Base-by-base conservation (phyloP, 2,888 invertebrate species). In the Caenorhabditis sinica region DNA sequence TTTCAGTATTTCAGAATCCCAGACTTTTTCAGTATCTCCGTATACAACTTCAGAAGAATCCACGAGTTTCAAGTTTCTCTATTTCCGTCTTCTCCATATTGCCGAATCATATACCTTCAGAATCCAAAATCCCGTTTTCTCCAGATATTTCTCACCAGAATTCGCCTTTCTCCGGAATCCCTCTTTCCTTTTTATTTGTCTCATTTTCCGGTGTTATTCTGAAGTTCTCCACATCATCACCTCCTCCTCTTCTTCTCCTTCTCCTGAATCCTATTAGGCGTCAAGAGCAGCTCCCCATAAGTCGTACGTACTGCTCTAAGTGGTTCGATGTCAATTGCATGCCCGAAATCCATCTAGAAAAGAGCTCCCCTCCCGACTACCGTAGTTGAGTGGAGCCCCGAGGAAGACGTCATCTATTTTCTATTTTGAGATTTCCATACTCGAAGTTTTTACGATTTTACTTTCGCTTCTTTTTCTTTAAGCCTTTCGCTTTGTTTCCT, bases 311-410 rank as follows among this genome's bases (percentile, higher is more conserved):
- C 45, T 65, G 45, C 45, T 71, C 63, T 66, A 83, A 79, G 79
- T 79, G 83, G 79, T 74, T 83, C 51, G 58, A 79, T 79, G 83
- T 83, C 83, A 83, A 74, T 76, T 79, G 74, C 83, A 83, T 65
- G 53, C 71, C 68, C 53, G 68, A 73, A 65, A 72, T 80, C 30
- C 43, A 49, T 28, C 56, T 11, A 36, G n/a, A n/a, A n/a, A 6
- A 36, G 33, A 40, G 40, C 40, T 56, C 53, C 5, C 6, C 51
- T 13, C 13, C 40, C 51, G 25, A 28, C 79, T 83, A 83, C 83
- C 74, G 83, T 83, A 83, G 80, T 49, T 33, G 45, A 28, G 49
- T 76, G 56, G 11, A 6, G 65, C 15, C 5, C 9, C 9, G 43
- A 15, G 5, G 66, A 66, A 80, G 60, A 80, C 80, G 80, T 80